Evolutionary conservation across 2,888 invertebrate species (phyloP), one percentile per base, ranked within the genome.

Genomic region (Scrobipalpa atriplicella): DNA sequence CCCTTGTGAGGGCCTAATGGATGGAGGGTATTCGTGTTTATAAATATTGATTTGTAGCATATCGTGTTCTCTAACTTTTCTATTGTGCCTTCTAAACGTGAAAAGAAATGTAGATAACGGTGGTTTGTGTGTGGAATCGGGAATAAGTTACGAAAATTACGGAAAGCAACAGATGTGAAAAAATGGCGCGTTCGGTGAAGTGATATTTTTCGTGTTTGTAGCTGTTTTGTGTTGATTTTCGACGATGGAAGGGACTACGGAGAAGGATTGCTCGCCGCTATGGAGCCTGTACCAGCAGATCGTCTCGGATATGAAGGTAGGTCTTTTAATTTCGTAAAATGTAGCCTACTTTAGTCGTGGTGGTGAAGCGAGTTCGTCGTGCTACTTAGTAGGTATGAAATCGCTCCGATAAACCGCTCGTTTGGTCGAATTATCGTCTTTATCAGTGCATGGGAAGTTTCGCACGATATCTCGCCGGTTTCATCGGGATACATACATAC

Each of bases 231-330:
- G 29, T 64, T 64, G 64, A 11, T 79, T 80, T 83, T 80, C 84
- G 85, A 93, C 90, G 87, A 96, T 96, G 96, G 96, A 96, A 93
- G 94, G 94, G 81, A 94, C 93, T 82, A 89, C 90, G 65, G 96
- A 96, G 86, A 95, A 96, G 89, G 98, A 98, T 93, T 96, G 96
- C 86, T 96, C 97, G 86, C 97, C 97, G 76, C 93, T 98, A 82
- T 98, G 98, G 89, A 97, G 97, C 84, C 94, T 99, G 77, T 99
- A 99, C 88, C 98, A 98, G 91, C 97, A 98, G 89, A 98, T 99
- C 78, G 96, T 99, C 79, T 96, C 96, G 82, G 99, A 99, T 88
- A 97, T 99, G 97, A 99, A 99, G 97, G 99, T 98, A 94, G 93
- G 95, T 89, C 93, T 95, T 89, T 76, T 69, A 70, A 70, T 74